phyloP scores from a whole-genome alignment of 30 jellyfish, hydroid and myxozoan species.

The Cassiopea andromeda region DNA sequence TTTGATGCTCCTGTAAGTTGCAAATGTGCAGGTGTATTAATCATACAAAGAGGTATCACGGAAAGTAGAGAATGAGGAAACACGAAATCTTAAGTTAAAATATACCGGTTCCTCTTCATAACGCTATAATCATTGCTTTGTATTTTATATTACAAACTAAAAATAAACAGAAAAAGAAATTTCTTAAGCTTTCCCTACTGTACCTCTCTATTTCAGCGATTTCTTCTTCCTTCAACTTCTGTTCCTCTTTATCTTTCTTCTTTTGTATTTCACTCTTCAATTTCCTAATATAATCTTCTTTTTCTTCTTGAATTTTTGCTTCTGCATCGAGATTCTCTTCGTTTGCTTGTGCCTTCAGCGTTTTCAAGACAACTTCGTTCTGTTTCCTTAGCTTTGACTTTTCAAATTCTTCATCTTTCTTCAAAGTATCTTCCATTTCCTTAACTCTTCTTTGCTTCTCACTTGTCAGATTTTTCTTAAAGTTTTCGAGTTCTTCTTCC shows the following conservation, averaged over 20 bases:
- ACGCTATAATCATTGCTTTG: not conserved
- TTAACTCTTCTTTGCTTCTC: slow-evolving; percentile 56
- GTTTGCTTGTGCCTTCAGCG: slow-evolving; percentile 64
- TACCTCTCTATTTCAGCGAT: slow-evolving; percentile 54
- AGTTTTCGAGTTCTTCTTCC: slow-evolving; percentile 49
- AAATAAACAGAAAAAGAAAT: not conserved
- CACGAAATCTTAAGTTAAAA: too few relatives aligned
- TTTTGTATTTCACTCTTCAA: slow-evolving; percentile 45
- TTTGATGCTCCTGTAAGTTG: too few relatives aligned
- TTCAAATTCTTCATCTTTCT: slow-evolving; percentile 71
- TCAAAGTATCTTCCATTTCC: slow-evolving; percentile 40
- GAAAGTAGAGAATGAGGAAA: too few relatives aligned
- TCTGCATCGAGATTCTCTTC: slow-evolving; percentile 72
- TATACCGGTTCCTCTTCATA: not conserved
- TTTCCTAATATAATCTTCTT: slow-evolving; percentile 55
- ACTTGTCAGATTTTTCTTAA: not conserved
- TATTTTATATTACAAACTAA: not conserved
- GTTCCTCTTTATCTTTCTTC: slow-evolving; percentile 49
- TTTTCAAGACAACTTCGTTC: slow-evolving; percentile 56
- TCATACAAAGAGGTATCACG: too few relatives aligned
- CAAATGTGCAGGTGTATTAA: too few relatives aligned
- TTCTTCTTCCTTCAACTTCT: slow-evolving; percentile 44
- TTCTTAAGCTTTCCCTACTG: not conserved
- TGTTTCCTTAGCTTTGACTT: slow-evolving; percentile 56
- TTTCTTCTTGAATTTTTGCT: slow-evolving; percentile 76